A percentile compares a stretch with the other conserved stretches of the same genome.
Evolutionary conservation across 2,888 invertebrate genomes (phyloP).

Genomic region (Tachina lurida): DNA sequence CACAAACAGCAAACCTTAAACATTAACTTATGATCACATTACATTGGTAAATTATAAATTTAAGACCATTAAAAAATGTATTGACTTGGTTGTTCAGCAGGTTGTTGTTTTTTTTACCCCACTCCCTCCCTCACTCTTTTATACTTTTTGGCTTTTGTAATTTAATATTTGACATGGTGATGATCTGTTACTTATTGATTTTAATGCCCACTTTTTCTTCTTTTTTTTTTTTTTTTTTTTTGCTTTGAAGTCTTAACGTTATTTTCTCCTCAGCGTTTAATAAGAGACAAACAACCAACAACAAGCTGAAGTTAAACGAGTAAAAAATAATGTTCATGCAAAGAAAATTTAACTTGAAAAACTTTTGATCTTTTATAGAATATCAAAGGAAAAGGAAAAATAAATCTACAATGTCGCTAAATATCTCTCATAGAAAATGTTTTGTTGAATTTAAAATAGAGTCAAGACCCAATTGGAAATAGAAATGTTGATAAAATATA

Average conservation of each 20-base stretch:
- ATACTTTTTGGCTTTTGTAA: constrained; percentile 9
- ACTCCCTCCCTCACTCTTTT: constrained; percentile 7
- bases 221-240: neutral
- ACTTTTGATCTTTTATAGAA: constrained; percentile 57
- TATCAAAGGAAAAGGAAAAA: constrained; percentile 22
- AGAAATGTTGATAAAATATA: too few relatives aligned
- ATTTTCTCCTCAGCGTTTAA: constrained; percentile 49
- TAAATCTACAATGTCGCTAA: constrained; percentile 69
- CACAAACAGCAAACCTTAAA: constrained; percentile 24
- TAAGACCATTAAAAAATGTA: constrained; percentile 57
- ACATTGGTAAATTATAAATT: constrained; percentile 64
- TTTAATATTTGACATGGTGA: constrained; percentile 65
- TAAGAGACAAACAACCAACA: constrained; percentile 1
- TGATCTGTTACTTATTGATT: constrained; percentile 72
- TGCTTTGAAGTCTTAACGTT: constrained; percentile 23
- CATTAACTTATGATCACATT: constrained; percentile 64
- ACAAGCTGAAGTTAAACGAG: neutral
- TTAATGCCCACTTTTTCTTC: constrained; percentile 29
- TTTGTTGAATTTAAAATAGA: constrained; percentile 45
- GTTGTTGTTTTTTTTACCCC: constrained; percentile 52
- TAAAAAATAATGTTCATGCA: constrained; percentile 62
- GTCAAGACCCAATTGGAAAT: constrained; percentile 38
- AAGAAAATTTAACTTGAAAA: constrained; percentile 65
- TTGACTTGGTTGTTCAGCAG: constrained; percentile 53
- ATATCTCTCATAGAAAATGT: constrained; percentile 59